Percentiles rank a stretch among this genome's conserved stretches.
phyloP scores from a whole-genome alignment of 2,888 invertebrate species.

The Caenorhabditis becei region DNA sequence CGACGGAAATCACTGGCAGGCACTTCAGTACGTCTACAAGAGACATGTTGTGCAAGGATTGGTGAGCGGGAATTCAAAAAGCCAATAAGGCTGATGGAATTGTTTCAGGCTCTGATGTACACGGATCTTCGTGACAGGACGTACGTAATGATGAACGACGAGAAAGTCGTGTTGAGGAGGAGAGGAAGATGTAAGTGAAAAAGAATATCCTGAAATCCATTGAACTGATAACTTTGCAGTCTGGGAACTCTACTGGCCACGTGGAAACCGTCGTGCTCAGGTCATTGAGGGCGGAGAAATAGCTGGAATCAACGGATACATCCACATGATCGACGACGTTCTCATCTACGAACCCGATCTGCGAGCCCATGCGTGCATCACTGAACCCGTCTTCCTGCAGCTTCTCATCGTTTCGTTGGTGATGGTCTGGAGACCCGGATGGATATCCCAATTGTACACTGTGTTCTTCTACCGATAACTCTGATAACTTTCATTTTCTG shows the following conservation, averaged over 20 bases:
- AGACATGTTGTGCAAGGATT: constrained; percentile 89
- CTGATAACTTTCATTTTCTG: background rate
- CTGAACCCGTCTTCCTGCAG: constrained; percentile 45
- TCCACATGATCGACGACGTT: constrained; percentile 93
- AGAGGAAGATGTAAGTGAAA: constrained; percentile 79
- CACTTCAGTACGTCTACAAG: constrained; percentile 85
- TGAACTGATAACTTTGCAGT: constrained; percentile 68
- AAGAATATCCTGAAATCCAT: background rate
- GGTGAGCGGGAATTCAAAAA: too few relatives aligned
- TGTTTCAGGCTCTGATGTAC: constrained; percentile 79
- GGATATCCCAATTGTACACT: constrained; percentile 21
- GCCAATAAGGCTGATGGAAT: background rate
- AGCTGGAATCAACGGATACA: constrained; percentile 95
- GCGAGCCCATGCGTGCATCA: constrained; percentile 64
- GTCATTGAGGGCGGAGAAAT: constrained; percentile 88
- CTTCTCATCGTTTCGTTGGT: constrained; percentile 40
- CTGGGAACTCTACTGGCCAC: constrained; percentile 82
- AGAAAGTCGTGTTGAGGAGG: constrained; percentile 80
- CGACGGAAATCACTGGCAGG: constrained; percentile 81
- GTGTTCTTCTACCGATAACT: constrained; percentile 28
- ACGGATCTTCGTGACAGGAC: constrained; percentile 78
- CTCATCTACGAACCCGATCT: constrained; percentile 84
- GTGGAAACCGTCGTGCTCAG: constrained; percentile 80
- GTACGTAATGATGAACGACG: constrained; percentile 82
- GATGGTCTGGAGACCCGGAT: constrained; percentile 57